A percentile compares a stretch with the other conserved stretches of the same genome.
Conservation (phyloP, 2,888 invertebrate genomes). For the Xestia rhomboidea region DNA sequence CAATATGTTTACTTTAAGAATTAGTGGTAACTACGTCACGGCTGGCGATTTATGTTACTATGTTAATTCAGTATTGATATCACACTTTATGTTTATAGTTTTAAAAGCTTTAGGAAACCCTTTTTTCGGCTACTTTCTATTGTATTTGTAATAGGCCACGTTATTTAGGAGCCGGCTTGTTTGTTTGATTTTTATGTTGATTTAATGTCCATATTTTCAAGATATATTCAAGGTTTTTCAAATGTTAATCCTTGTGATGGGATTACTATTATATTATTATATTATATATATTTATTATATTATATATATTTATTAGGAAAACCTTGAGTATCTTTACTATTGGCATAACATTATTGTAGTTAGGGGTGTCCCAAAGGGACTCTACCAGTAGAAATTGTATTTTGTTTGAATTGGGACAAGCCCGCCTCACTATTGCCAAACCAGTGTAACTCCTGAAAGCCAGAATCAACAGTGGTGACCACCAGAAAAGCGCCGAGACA, state of each 20-base stretch:
- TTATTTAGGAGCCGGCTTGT: conserved; percentile 50
- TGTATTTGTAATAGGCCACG: conserved; percentile 50
- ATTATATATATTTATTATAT: too few relatives aligned
- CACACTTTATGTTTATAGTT: conserved; percentile 73
- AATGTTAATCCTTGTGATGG: too few relatives aligned
- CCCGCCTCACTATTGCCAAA: too few relatives aligned
- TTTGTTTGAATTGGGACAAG: too few relatives aligned
- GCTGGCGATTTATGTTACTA: conserved; percentile 82
- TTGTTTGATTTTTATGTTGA: conserved; percentile 32
- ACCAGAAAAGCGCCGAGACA: too few relatives aligned
- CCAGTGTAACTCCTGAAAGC: too few relatives aligned
- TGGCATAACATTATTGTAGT: neutral
- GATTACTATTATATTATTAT: too few relatives aligned
- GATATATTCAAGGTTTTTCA: too few relatives aligned
- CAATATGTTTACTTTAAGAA: conserved; percentile 89
- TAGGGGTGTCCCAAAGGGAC: too few relatives aligned
- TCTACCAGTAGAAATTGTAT: neutral
- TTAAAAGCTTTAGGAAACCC: conserved; percentile 62
- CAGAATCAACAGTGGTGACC: too few relatives aligned
- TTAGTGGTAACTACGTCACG: conserved; percentile 85
- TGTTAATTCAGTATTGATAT: conserved; percentile 84
- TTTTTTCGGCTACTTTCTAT: conserved; percentile 52
- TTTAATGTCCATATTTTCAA: conserved; percentile 2
- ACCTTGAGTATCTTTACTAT: neutral
- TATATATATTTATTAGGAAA: too few relatives aligned